phyloP scores from a whole-genome alignment of 2,888 invertebrate species.

The Leptinotarsa peninsularis region DNA sequence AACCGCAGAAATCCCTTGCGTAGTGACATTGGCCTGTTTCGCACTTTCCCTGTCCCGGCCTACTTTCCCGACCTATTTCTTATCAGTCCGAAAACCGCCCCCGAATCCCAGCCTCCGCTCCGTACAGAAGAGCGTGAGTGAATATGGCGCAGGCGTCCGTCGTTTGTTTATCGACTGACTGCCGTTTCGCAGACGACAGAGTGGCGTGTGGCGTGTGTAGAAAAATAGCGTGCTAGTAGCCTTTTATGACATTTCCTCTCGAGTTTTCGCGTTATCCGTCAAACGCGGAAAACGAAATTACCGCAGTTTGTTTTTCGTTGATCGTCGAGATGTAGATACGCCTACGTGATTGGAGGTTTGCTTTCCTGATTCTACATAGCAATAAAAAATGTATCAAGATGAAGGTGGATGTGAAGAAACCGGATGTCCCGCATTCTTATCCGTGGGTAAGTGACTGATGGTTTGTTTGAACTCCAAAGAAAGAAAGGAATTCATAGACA shows the following conservation, averaged over 20 bases:
- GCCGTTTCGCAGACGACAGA: conserved; percentile 34
- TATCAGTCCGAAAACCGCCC: background rate
- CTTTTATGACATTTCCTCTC: conserved; percentile 50
- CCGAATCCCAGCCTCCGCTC: conserved; percentile 23
- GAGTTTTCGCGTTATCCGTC: conserved; percentile 44
- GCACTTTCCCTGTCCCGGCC: conserved; percentile 24
- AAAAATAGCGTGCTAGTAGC: conserved; percentile 39
- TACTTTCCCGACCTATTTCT: conserved; percentile 27
- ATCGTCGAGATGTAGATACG: conserved; percentile 22
- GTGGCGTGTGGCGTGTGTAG: conserved; percentile 26
- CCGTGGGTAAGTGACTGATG: conserved; percentile 52
- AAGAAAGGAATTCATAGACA: no score
- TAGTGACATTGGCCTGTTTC: conserved; percentile 33
- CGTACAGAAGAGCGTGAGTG: conserved; percentile 26
- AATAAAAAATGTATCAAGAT: conserved; percentile 53
- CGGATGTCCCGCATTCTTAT: conserved; percentile 47
- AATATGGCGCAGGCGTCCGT: conserved; percentile 46
- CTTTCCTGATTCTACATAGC: background rate
- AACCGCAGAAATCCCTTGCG: background rate
- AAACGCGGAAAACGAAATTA: conserved; percentile 35
- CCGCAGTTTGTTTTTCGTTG: conserved; percentile 34
- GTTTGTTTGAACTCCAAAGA: background rate
- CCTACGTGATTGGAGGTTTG: conserved; percentile 9
- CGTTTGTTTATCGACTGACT: conserved; percentile 54
- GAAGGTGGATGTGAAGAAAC: conserved; percentile 51